phyloP scores from a whole-genome alignment of 2,797 vertebrate genomes.

The Pelodytes ibericus region DNA sequence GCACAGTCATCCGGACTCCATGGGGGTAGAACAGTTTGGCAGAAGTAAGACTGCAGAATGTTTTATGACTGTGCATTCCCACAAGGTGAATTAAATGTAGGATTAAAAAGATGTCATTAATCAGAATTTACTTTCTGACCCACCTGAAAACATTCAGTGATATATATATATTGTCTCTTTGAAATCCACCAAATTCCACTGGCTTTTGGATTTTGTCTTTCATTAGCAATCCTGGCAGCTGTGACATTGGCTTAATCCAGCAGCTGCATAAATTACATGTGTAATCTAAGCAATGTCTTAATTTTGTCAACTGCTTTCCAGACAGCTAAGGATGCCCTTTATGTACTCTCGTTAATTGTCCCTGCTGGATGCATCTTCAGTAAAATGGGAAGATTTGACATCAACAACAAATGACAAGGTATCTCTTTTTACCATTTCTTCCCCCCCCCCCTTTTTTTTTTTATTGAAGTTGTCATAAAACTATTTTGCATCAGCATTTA shows the following conservation, averaged over 20 bases:
- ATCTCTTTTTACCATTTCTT: no score
- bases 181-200: constrained; percentile 61
- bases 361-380: constrained; percentile 47
- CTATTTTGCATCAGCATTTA: not conserved
- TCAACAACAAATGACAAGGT: constrained; percentile 15
- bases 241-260: constrained; percentile 56
- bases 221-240: constrained; percentile 65
- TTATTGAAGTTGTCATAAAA: not conserved
- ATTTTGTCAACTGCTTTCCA: constrained; percentile 61
- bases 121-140: constrained; percentile 66
- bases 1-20: constrained; percentile 2
- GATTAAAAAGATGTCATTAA: constrained; percentile 65
- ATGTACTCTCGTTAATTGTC: constrained; percentile 49
- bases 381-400: constrained; percentile 13
- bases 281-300: constrained; percentile 62
- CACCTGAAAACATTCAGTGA: constrained; percentile 66
- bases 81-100: constrained; percentile 69
- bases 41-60: constrained; percentile 41
- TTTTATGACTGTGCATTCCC: constrained; percentile 64
- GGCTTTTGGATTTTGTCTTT: constrained; percentile 63
- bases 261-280: constrained; percentile 60
- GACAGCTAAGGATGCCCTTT: constrained; percentile 50
- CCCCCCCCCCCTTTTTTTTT: no score
- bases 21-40: constrained; percentile 47
- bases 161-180: constrained; percentile 57